phyloP scores from a whole-genome alignment of 2,888 invertebrate species.

The Pharmacophagus antenor region DNA sequence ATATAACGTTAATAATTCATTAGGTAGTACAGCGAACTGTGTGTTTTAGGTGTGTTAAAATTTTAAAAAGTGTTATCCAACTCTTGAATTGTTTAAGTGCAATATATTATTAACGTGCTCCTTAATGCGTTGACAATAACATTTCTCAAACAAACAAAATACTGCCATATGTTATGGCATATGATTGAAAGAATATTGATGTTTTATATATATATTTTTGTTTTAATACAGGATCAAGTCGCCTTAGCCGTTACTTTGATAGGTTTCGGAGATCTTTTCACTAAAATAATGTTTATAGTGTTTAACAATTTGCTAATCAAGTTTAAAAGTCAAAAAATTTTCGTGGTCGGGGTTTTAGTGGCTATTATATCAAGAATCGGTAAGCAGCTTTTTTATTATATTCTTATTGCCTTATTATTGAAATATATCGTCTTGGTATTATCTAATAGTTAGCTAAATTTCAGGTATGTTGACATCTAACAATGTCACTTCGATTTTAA shows the following conservation, averaged over 20 bases:
- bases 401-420: background rate
- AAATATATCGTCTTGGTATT: background rate
- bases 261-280: slow-evolving; percentile 83
- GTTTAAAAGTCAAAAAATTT: slow-evolving; percentile 81
- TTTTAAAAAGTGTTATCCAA: too few species aligned
- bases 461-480: slow-evolving; percentile 57
- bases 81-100: too few species aligned
- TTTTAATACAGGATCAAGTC: slow-evolving; percentile 75
- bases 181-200: too few species aligned
- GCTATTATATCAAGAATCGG: slow-evolving; percentile 82
- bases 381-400: slow-evolving; percentile 52
- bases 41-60: too few species aligned
- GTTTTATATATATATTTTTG: slow-evolving; percentile 10
- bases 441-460: slow-evolving; percentile 26
- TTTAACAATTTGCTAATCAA: slow-evolving; percentile 73
- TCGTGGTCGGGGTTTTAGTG: slow-evolving; percentile 80
- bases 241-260: slow-evolving; percentile 82
- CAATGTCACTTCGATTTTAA: slow-evolving; percentile 41
- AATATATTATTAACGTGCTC: too few species aligned
- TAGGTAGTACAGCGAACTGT: too few species aligned
- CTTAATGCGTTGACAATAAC: too few species aligned
- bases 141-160: background rate
- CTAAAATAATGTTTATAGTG: slow-evolving; percentile 80
- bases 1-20: too few species aligned
- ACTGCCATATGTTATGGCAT: too few species aligned